Conservation (phyloP, 1,140 invertebrate species). For the Teleopsis dalmanni region DNA sequence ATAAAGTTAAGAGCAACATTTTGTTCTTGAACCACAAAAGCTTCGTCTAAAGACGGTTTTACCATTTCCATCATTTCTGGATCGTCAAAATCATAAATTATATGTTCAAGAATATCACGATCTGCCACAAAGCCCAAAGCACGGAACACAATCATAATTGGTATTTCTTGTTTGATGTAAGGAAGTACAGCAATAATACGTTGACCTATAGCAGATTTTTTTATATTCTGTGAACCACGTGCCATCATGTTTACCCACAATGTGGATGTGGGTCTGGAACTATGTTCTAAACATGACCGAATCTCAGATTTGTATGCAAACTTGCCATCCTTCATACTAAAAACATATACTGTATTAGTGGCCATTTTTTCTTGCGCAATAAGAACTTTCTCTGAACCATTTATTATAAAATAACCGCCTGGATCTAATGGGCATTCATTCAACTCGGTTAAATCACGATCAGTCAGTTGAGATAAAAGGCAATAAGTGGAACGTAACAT, state of each 20-base stretch:
- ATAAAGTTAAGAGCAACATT: conserved; percentile 98
- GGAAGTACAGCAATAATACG: conserved; percentile 95
- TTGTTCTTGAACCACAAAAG: conserved; percentile 98
- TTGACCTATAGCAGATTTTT: conserved; percentile 97
- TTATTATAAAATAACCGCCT: conserved; percentile 94
- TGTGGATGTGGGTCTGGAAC: conserved; percentile 87
- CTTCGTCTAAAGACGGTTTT: conserved; percentile 97
- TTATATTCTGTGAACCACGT: conserved; percentile 86
- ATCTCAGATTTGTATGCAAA: conserved; percentile 98
- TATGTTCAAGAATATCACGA: conserved; percentile 96
- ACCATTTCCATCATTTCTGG: conserved; percentile 99
- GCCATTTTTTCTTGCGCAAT: conserved; percentile 99
- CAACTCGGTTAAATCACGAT: conserved; percentile 96
- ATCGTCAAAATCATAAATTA: conserved; percentile 98
- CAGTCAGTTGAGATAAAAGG: conserved; percentile 82
- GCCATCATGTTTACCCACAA: conserved; percentile 99
- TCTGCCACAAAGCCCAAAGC: conserved; percentile 97
- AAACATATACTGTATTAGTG: conserved; percentile 98
- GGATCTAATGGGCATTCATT: conserved; percentile 99
- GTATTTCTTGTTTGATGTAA: conserved; percentile 98
- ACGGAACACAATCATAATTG: conserved; percentile 97
- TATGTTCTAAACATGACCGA: conserved; percentile 91
- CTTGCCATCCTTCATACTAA: conserved; percentile 96
- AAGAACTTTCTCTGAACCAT: conserved; percentile 91
- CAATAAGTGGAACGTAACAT: conserved; percentile 98